These are phyloP conservation scores for Gallinago nigripennis DNA, from an alignment of 2,797 vertebrate genomes.

Conservation along the genomic window DNA sequence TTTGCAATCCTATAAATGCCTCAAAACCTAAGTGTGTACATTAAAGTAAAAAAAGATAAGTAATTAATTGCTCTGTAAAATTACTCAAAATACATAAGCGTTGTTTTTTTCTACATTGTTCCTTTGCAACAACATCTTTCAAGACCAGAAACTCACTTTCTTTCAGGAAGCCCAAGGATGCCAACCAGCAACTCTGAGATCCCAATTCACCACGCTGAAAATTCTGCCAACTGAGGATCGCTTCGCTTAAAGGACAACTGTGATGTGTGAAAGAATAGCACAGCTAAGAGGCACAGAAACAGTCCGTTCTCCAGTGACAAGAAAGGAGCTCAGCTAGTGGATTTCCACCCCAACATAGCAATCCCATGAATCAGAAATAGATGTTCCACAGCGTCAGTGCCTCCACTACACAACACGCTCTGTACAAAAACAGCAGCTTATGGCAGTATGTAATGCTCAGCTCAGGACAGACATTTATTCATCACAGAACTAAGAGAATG, in stretches of 20 bases:
- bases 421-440: not conserved
- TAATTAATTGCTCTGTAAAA: not conserved
- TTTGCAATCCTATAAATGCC: not conserved
- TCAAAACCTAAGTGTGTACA: not conserved
- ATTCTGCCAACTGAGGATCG: not conserved
- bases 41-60: not conserved
- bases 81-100: not conserved
- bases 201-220: not conserved
- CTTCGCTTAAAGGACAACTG: not conserved
- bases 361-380: constrained; percentile 41
- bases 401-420: not conserved
- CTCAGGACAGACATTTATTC: constrained; percentile 32
- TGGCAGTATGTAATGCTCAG: not conserved
- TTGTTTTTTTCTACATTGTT: not conserved
- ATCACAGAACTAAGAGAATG: not conserved
- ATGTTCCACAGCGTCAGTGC: constrained; percentile 14
- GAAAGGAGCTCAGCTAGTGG: not conserved
- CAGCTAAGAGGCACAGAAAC: not conserved
- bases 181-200: not conserved
- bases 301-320: not conserved
- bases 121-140: not conserved
- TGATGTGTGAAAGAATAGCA: not conserved
- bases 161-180: not conserved
- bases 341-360: constrained; percentile 12
- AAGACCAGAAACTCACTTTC: not conserved